Evolutionary conservation across 2,113 vertebrate genomes (phyloP).

Genomic region (Orthochromis indermauri): DNA sequence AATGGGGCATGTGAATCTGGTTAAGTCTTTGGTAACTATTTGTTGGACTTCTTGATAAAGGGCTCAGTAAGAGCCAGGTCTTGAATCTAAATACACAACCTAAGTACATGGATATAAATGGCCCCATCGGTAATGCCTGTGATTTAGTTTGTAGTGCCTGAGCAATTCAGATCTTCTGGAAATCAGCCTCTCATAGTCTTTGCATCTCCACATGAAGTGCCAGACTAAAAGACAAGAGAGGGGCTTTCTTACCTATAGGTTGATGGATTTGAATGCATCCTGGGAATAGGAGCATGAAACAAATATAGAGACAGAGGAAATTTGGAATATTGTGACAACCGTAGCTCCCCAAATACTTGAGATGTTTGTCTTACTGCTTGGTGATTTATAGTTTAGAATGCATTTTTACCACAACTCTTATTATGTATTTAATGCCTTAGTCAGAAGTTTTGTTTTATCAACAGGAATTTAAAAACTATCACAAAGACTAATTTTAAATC

Average conservation of each 20-base stretch:
- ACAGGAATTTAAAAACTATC: neutral
- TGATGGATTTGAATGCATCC: neutral
- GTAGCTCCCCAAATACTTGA: neutral
- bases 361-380: neutral
- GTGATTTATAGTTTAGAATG: neutral
- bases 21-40: neutral
- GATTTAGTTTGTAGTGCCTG: neutral
- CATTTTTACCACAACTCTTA: neutral
- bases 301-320: neutral
- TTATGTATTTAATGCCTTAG: neutral
- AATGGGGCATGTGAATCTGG: neutral
- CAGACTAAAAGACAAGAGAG: neutral
- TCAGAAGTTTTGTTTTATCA: neutral
- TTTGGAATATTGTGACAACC: neutral
- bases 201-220: neutral
- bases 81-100: neutral
- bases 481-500: neutral
- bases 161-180: neutral
- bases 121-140: neutral
- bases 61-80: neutral
- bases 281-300: neutral
- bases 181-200: neutral
- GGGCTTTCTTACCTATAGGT: neutral
- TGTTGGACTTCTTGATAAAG: neutral
- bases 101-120: neutral